These are phyloP conservation scores for Theretra japonica DNA, from an alignment of 2,888 invertebrate genomes.

Conservation along the genomic window DNA sequence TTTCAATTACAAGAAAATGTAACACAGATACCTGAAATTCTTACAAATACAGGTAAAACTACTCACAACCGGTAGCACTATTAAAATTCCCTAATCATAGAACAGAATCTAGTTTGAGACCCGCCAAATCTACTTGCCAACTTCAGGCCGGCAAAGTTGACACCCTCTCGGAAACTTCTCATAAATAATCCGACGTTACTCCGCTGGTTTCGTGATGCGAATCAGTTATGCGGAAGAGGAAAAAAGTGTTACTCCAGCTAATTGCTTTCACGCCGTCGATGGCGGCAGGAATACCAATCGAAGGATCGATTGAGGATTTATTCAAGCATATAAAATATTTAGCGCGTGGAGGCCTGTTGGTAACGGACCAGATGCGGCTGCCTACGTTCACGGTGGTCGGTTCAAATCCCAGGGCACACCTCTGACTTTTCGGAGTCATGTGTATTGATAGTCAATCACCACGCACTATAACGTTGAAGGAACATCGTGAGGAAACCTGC, in stretches of 20 bases:
- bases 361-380: no score
- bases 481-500: no score
- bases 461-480: no score
- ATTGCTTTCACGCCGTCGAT: conserved; percentile 35
- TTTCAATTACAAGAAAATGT: not conserved
- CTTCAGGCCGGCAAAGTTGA: conserved; percentile 6
- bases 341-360: no score
- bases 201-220: conserved; percentile 36
- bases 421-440: no score
- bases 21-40: not conserved
- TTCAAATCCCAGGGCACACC: no score
- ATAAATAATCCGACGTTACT: conserved; percentile 30
- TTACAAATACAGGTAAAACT: no score
- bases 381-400: no score
- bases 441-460: no score
- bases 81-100: not conserved
- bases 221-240: conserved; percentile 34
- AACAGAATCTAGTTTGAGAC: conserved; percentile 17
- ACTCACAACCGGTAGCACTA: not conserved
- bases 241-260: conserved; percentile 38
- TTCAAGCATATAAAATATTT: not conserved
- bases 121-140: conserved; percentile 15
- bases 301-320: conserved; percentile 14
- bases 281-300: conserved; percentile 16
- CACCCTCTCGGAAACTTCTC: conserved; percentile 26